Base-by-base conservation (phyloP, 2,888 invertebrate species). In the Nomada goodeniana region DNA sequence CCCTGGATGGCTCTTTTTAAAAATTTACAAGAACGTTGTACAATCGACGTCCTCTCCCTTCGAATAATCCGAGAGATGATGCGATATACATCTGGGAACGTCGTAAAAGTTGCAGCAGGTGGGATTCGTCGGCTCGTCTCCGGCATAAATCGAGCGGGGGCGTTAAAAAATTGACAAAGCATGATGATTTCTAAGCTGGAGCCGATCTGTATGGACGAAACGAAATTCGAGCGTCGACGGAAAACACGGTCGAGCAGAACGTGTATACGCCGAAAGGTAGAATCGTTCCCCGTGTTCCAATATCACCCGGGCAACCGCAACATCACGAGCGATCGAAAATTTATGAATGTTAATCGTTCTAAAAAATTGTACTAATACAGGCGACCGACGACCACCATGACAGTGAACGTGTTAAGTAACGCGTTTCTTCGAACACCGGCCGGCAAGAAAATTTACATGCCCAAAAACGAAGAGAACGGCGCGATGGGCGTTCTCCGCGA, bases 21-120 rank as follows among this genome's bases (percentile, higher is more conserved):
- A 77, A 60, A 84, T 83, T 83, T 69, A 80, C 71, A n/a, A 18
- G 29, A 59, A 53, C 81, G 23, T 29, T 36, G 77, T 50, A 23
- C 55, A 57, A 83, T 83, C 82, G 82, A 82, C 76, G 69, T 65
- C 13, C 47, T 44, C 20, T 26, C 70, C 72, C n/a, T 44, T 42
- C 80, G 65, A 55, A 74, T 55, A 60, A 70, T 67, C 65, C 53
- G 20, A 13, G 47, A 64, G 74, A 74, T 69, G 74, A 81, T 44
- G 47, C 69, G 50, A 52, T 11, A 26, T n/a, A 29, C 44, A 10
- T 61, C 64, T 20, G 29, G 55, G 23, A 55, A 20, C 55, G 26
- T 11, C 13, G 23, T 50, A 9, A 57, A 52, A 23, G 9, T 63
- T 68, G 72, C 80, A 63, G 2, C n/a, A 57, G 15, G 4, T 26